Base-by-base conservation (phyloP, 1,140 invertebrate species). In the Holcopasites calliopsidis region DNA sequence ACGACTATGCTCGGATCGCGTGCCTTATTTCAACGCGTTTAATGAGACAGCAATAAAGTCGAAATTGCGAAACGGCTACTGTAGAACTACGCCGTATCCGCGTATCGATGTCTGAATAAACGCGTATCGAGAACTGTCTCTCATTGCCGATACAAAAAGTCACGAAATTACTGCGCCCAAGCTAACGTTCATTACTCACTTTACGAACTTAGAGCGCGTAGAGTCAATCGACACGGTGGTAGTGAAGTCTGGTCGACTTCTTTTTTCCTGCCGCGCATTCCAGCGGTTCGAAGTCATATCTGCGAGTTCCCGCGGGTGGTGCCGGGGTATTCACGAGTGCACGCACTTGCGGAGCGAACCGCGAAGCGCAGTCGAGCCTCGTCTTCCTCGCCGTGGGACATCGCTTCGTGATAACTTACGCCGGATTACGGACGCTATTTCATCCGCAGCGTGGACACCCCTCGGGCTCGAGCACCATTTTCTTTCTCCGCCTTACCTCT, bases 301-400 rank as follows among this genome's bases (percentile, higher is more conserved):
- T 72, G n/a, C 58, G 18, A 31, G 35, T 26, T 55, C n/a, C 16
- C 33, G 69, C 44, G 33, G 21, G 44, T 11, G 23, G 2, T 18
- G 38, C 2, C 38, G 38, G 35, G 21, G 49, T 54, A 64, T 73
- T 54, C 61, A 73, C 61, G 50, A 38, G 61, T 31, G 31, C 50
- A 73, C 49, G 71, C 61, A 65, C 47, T 44, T 23, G 28, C 44
- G 55, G 69, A 61, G 57, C 40, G 35, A 57, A 47, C 68, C 60
- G 47, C 21, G 57, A 71, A 26, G 65, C 57, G 31, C 65, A 54
- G 18, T 70, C 66, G 57, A 38, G 47, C 72, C 26, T 62, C 74
- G 74, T 72, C 74, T 65, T 77, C 76, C 54, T 78, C 85, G 57
- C 87, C 61, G 72, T 88, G 86, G 87, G 85, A 86, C 80, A 84